A percentile compares a stretch with the other conserved stretches of the same genome.
These are phyloP conservation scores for Pseudopipra pipra DNA, from an alignment of 2,113 vertebrate genomes.

Conservation along the genomic window DNA sequence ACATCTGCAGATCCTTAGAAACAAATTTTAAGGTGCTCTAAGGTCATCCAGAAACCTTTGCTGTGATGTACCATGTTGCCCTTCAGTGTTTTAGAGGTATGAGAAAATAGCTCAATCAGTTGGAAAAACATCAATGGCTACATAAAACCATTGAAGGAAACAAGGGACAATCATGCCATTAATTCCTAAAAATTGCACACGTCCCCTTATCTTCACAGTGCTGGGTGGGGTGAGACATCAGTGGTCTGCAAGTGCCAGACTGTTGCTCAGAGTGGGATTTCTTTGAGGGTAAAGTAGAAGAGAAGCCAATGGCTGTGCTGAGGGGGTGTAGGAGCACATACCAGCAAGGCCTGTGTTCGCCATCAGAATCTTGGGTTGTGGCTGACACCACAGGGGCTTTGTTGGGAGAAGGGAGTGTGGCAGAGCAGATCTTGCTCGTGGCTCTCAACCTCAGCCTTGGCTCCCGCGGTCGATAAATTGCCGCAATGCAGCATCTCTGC, in stretches of 20 bases:
- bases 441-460: neutral
- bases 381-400: neutral
- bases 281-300: neutral
- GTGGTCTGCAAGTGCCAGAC: neutral
- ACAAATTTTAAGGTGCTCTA: neutral
- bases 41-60: neutral
- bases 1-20: neutral
- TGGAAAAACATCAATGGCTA: neutral
- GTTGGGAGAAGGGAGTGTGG: neutral
- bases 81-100: neutral
- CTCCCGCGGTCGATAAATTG: neutral
- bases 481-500: constrained; percentile 71
- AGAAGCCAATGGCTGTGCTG: neutral
- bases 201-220: neutral
- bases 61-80: neutral
- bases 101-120: neutral
- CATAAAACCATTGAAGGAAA: neutral
- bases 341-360: neutral
- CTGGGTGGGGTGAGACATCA: neutral
- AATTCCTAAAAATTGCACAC: neutral
- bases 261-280: neutral
- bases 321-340: neutral
- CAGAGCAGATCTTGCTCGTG: neutral
- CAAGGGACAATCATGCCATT: rapidly evolving
- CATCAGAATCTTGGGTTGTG: neutral